Evolutionary conservation across 2,888 invertebrate species (phyloP), one percentile per base, ranked within the genome.

Genomic region (Tenthredo livida): DNA sequence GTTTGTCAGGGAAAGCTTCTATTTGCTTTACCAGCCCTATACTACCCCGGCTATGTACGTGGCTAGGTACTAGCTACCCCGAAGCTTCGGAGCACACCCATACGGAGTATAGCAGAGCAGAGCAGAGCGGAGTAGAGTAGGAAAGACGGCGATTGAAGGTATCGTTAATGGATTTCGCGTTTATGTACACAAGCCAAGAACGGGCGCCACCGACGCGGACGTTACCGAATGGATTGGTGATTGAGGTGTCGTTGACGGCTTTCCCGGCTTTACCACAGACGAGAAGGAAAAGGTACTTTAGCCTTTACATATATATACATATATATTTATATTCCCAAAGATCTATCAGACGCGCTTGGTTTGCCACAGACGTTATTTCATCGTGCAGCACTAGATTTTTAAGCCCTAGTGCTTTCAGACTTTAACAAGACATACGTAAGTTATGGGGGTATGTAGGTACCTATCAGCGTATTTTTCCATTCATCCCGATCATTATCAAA

Each of bases 131-230:
- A 61, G 17, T 15, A 25, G 37, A 40, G 80, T 15, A 21, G 50
- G 83, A 83, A 70, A 70, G 70, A 50, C 43, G 65, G 17, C 80
- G 83, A 83, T 67, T 65, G 83, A 83, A 83, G 82, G 84, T 82
- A 77, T 87, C 86, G 87, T 87, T 88, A 88, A 87, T 88, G 87
- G 88, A 88, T 87, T 88, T 85, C 85, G 83, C 86, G 86, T 86
- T 87, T 87, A 86, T 87, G 86, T 87, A 88, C 86, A 88, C 86
- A 87, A 78, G 61, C 84, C 67, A 37, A 15, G 58, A 58, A 47
- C 21, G 61, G 29, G 21, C 73, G 73, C 73, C 21, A 43, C 25
- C 72, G 9, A 6, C 21, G 29, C 58, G 58, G 58, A 40, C 80
- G 37, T 58, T 77, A 33, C 80, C 37, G 80, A 80, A 80, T 80